These are phyloP conservation scores for Achroia grisella DNA, from an alignment of 1,140 invertebrate species.

Conservation along the genomic window DNA sequence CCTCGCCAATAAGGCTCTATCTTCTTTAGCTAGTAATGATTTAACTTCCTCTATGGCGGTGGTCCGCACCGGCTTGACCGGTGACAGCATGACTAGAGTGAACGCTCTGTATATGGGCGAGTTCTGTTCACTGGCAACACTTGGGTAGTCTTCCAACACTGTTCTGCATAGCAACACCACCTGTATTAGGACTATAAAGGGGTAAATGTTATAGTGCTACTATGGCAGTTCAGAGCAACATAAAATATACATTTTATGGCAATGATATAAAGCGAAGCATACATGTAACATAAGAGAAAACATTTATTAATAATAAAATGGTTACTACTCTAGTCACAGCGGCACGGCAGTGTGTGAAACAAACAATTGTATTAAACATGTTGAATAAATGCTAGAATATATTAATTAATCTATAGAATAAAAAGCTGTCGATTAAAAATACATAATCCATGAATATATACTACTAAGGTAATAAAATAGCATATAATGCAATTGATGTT, in stretches of 20 bases:
- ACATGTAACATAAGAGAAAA: no score
- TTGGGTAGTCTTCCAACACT: constrained; percentile 55
- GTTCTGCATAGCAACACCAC: constrained; percentile 64
- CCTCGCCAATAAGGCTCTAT: constrained; percentile 40
- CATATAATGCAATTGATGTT: no score
- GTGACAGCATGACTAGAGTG: constrained; percentile 41
- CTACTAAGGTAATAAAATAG: no score
- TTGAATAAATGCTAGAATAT: no score
- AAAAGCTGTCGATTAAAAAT: no score
- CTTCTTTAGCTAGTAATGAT: constrained; percentile 30
- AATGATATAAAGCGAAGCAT: no score
- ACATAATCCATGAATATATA: no score
- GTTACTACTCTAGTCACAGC: no score
- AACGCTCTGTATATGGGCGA: constrained; percentile 52
- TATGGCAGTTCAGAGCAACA: constrained; percentile 13
- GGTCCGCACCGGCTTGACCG: constrained; percentile 36
- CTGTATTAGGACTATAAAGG: constrained; percentile 70
- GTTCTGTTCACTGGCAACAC: constrained; percentile 39
- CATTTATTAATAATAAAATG: no score
- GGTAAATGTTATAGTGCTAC: constrained; percentile 64
- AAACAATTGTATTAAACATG: no score
- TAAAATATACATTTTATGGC: background rate
- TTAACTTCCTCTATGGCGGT: constrained; percentile 42
- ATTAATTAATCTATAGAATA: no score
- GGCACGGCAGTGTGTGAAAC: no score